phyloP scores from a whole-genome alignment of 2,113 vertebrate species.

The Forbesichthys agassizii region DNA sequence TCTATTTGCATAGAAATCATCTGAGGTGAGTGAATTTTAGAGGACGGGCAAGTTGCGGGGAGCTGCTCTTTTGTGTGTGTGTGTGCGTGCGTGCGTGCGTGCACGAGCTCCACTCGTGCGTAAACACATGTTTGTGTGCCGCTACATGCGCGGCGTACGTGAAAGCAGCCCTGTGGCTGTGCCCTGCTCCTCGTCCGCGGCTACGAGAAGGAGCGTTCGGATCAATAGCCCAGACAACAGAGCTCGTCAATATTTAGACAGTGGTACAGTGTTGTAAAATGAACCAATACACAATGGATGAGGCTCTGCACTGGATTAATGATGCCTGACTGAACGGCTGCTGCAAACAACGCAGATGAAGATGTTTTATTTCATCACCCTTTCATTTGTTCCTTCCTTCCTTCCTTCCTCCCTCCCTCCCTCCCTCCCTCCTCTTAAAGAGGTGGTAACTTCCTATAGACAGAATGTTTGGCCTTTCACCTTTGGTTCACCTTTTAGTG shows the following conservation, averaged over 20 bases:
- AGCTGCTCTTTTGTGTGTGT: conserved; percentile 21
- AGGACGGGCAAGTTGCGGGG: conserved; percentile 59
- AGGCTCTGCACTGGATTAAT: conserved; percentile 72
- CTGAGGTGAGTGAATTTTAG: conserved; percentile 79
- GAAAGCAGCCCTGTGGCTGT: too few species aligned
- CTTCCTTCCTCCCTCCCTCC: conserved; percentile 12
- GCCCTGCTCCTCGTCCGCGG: conserved; percentile 21
- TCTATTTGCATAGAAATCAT: conserved; percentile 87
- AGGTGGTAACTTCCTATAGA: conserved; percentile 75
- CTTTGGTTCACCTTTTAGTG: conserved; percentile 53
- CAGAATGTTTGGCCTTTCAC: conserved; percentile 58
- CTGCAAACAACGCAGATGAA: conserved; percentile 57
- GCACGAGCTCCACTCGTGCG: not conserved
- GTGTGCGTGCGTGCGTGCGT: not conserved
- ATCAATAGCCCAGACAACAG: conserved; percentile 74
- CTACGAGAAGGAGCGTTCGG: conserved; percentile 57
- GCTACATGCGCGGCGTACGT: not conserved
- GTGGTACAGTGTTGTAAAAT: conserved; percentile 69
- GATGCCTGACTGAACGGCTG: conserved; percentile 70
- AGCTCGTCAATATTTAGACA: conserved; percentile 76
- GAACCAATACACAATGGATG: conserved; percentile 70
- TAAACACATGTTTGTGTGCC: not conserved
- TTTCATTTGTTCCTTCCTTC: not conserved
- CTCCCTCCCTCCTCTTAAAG: conserved; percentile 53
- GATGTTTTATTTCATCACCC: conserved; percentile 59